Evolutionary conservation across 2,888 invertebrate species (phyloP).

Genomic region (Rhimphoctona megacephalus): DNA sequence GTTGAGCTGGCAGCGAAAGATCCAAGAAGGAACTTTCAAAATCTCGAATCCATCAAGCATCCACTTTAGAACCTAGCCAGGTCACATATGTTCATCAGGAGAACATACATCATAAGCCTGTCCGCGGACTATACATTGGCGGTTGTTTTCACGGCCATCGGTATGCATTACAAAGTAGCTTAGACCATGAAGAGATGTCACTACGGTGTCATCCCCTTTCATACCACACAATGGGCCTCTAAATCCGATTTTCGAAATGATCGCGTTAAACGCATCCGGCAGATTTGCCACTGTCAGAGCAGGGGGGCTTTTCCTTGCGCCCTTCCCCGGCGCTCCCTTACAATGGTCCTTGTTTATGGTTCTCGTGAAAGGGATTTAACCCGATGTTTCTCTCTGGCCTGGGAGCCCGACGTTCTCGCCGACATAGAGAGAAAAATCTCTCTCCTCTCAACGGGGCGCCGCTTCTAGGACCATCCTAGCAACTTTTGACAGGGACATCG

Average conservation of each 20-base stretch:
- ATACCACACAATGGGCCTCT: conserved; percentile 74
- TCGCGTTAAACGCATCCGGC: conserved; percentile 82
- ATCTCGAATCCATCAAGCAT: background rate
- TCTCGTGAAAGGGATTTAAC: conserved; percentile 77
- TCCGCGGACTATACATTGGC: background rate
- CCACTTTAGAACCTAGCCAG: background rate
- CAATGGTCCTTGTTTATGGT: conserved; percentile 79
- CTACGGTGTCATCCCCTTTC: conserved; percentile 68
- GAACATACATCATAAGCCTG: background rate
- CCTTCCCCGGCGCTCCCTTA: conserved; percentile 41
- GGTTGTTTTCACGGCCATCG: conserved; percentile 75
- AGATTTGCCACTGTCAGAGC: conserved; percentile 70
- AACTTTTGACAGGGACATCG: background rate
- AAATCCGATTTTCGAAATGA: conserved; percentile 83
- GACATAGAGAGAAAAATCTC: conserved; percentile 46
- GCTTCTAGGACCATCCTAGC: conserved; percentile 1
- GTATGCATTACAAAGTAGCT: conserved; percentile 81
- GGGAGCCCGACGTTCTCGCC: conserved; percentile 21
- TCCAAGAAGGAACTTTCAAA: background rate
- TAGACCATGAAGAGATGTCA: conserved; percentile 65
- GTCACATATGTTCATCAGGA: background rate
- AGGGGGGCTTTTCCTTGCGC: conserved; percentile 63
- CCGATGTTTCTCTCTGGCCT: conserved; percentile 35
- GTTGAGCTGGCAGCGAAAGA: background rate
- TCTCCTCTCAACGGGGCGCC: conserved; percentile 63